Base-by-base conservation (phyloP, 2,888 invertebrate genomes). In the Clunio marinus region DNA sequence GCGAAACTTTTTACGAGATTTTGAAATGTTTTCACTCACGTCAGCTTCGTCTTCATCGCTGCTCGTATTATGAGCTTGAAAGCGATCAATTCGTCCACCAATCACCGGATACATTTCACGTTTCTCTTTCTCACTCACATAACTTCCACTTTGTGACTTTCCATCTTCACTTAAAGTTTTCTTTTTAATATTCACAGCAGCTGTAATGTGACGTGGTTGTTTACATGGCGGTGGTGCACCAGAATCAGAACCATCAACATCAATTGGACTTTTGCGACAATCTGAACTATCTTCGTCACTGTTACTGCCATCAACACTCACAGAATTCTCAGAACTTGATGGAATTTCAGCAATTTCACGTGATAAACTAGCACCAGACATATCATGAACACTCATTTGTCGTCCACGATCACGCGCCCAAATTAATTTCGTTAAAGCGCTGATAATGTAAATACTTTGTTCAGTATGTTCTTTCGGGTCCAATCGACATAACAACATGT, bases 391-490 rank as follows among this genome's bases (percentile, higher is more conserved):
- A n/a, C 35, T 25, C 32, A 59, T 66, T 81, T 79, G 77, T 73
- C 82, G 74, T 74, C 81, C 71, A 74, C 77, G 72, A 76, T 81
- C 88, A 24, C 91, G 87, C 1, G 91, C 89, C 95, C 95, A 96
- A 77, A 96, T 88, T 73, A 93, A 88, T 75, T 95, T 94, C 72
- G 91, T 91, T 70, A 96, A 79, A 1, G 93, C 92, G 2, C 93
- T 94, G 1, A 94, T 91, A 71, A 96, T 83, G 77, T 91, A 93
- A 71, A 96, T 82, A 72, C 94, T 96, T 82, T 92, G 93, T 79
- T 96, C 96, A 0, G 92, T 95, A 74, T 96, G 96, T 73, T 94
- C 93, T 73, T 91, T 90, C 0, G 93, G 91, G 74, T 94, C 94
- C 74, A 96, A 80, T 72, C 88, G 87, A 71, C 91, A 91, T n/a